phyloP scores from a whole-genome alignment of 2,888 invertebrate genomes.

The Noctua janthina region DNA sequence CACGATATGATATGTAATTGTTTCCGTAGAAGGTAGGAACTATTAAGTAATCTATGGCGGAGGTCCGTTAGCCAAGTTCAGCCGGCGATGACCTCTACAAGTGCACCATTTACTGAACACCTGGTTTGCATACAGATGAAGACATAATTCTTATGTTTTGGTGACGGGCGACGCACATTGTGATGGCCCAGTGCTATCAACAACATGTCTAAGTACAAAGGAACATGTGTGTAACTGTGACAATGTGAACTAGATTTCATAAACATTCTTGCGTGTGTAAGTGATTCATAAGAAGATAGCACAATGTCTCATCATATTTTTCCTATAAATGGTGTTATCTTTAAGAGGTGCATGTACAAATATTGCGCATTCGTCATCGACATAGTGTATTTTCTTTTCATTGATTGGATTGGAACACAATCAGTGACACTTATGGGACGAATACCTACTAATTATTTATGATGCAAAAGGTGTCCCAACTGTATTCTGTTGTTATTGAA shows the following conservation, averaged over 20 bases:
- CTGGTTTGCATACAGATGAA: slow-evolving; percentile 65
- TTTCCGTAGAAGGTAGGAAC: slow-evolving; percentile 56
- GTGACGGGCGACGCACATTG: slow-evolving; percentile 23
- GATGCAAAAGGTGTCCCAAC: slow-evolving; percentile 10
- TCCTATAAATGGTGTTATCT: slow-evolving; percentile 27
- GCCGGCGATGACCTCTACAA: slow-evolving; percentile 66
- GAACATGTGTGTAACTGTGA: slow-evolving; percentile 32
- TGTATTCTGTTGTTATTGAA: slow-evolving; percentile 23
- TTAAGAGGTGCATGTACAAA: slow-evolving; percentile 22
- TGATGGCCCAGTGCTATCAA: slow-evolving; percentile 18
- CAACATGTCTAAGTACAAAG: slow-evolving; percentile 15
- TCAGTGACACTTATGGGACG: slow-evolving; percentile 2
- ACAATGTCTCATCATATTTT: slow-evolving; percentile 28
- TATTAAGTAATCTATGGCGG: slow-evolving; percentile 43
- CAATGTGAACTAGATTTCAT: slow-evolving; percentile 43
- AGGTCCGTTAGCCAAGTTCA: slow-evolving; percentile 67
- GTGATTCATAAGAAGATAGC: slow-evolving; percentile 43
- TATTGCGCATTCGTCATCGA: slow-evolving; percentile 9
- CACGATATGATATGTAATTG: slow-evolving; percentile 47
- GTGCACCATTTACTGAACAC: slow-evolving; percentile 44
- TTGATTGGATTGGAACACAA: slow-evolving; percentile 15
- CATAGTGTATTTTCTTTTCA: slow-evolving; percentile 2
- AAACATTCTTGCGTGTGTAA: slow-evolving; percentile 43
- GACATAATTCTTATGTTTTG: slow-evolving; percentile 31
- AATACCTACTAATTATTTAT: neutral